Base-by-base conservation (phyloP, 2,888 invertebrate species). In the Sinopyrophorus schimmeli region DNA sequence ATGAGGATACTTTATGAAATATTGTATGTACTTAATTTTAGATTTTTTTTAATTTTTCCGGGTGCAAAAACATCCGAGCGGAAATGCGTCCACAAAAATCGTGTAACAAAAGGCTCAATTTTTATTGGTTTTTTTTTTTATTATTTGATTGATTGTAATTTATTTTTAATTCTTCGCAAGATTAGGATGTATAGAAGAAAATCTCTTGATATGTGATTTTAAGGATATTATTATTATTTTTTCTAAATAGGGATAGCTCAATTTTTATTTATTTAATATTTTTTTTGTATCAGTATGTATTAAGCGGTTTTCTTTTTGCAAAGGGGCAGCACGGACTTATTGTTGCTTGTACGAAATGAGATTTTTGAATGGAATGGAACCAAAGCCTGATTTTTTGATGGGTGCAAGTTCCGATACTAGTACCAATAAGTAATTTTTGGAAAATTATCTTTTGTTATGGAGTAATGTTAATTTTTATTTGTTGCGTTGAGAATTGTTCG, bases 201-300 rank as follows among this genome's bases (percentile, higher is more conserved):
- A 48, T 48, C 48, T 48, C 48, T 31, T 16, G 15, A 31, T 49
- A 34, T 46, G 50, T 50, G 50, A 50, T 50, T 50, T 46, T 31
- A 38, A 43, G 35, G 27, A 32, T 26, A 31, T 38, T 31, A 30
- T n/a, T n/a, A n/a, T n/a, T n/a, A 31, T 39, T 39, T 32, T 35
- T 26, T n/a, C n/a, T n/a, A n/a, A n/a, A n/a, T 34, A 49, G 43
- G 38, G 26, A 27, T 49, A 49, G 49, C 49, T 43, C 43, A 43
- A 49, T 49, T 48, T 49, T 49, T 43, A 49, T 49, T 49, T 49
- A 49, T 49, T n/a, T n/a, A n/a, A n/a, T n/a, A n/a, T n/a, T n/a
- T 49, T 49, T 47, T 49, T 38, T 46, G 37, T 49, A 41, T 20
- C 38, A 37, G 42, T 38, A 43, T 14, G 9, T 16, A 16, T 5